Evolutionary conservation across 2,113 vertebrate genomes (phyloP).

Genomic region (Cisticola juncidis): DNA sequence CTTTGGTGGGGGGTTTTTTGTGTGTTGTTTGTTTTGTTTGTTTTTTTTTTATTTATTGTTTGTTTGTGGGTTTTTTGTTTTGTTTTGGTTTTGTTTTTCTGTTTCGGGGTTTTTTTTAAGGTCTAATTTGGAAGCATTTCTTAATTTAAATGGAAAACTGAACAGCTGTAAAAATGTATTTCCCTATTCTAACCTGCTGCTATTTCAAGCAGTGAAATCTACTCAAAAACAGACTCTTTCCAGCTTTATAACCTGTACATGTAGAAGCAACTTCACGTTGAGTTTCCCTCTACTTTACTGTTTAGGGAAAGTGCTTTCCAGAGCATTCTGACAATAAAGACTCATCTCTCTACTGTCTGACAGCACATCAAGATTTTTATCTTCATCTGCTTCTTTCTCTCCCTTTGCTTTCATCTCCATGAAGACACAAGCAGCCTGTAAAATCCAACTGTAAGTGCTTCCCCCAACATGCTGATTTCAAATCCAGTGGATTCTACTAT

Average conservation of each 20-base stretch:
- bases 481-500: neutral
- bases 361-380: neutral
- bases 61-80: rapidly evolving
- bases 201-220: neutral
- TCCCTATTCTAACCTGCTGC: neutral
- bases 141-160: neutral
- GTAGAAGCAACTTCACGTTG: neutral
- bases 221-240: neutral
- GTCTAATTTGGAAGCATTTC: neutral
- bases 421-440: neutral
- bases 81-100: neutral
- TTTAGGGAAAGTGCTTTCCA: neutral
- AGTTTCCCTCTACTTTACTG: neutral
- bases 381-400: neutral
- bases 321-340: neutral
- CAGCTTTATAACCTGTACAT: neutral
- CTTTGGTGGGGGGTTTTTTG: neutral
- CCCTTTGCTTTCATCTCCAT: neutral
- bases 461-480: neutral
- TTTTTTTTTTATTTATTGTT: neutral
- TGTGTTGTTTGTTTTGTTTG: neutral
- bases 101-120: neutral
- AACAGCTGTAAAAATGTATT: neutral
- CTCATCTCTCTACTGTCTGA: neutral
- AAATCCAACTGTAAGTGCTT: neutral